phyloP scores from a whole-genome alignment of 2,113 vertebrate genomes.

The Epinephelus lanceolatus region DNA sequence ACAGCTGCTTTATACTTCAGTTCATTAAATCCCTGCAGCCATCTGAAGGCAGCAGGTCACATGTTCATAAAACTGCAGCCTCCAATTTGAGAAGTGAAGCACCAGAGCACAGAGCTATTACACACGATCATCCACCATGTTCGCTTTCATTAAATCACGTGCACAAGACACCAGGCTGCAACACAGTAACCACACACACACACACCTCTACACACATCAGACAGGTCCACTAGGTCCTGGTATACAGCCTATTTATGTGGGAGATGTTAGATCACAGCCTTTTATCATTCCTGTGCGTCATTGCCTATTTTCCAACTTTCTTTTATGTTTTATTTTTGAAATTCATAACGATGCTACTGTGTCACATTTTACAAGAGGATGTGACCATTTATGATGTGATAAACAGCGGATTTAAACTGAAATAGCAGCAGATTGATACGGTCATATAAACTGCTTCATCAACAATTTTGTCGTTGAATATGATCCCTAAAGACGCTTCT shows the following conservation, averaged over 20 bases:
- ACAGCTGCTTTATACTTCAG: neutral
- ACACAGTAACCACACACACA: neutral
- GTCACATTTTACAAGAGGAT: neutral
- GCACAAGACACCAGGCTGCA: neutral
- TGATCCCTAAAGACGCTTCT: no score
- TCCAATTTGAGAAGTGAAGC: neutral
- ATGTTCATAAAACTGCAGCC: neutral
- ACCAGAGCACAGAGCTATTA: no score
- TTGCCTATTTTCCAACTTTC: neutral
- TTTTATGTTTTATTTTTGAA: neutral
- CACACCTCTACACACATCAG: neutral
- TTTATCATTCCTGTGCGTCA: neutral
- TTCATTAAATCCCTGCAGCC: neutral
- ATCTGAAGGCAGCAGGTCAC: neutral
- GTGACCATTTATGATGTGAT: neutral
- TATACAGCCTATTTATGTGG: neutral
- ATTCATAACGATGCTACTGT: neutral
- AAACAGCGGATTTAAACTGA: no score
- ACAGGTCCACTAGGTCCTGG: neutral
- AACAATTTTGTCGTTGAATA: no score
- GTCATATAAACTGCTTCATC: no score
- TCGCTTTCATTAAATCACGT: neutral
- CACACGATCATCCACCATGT: neutral
- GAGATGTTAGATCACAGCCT: neutral
- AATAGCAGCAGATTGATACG: no score